Base-by-base conservation (phyloP, 92 coral and sea anemone genomes). In the Bergia puertoricense region DNA sequence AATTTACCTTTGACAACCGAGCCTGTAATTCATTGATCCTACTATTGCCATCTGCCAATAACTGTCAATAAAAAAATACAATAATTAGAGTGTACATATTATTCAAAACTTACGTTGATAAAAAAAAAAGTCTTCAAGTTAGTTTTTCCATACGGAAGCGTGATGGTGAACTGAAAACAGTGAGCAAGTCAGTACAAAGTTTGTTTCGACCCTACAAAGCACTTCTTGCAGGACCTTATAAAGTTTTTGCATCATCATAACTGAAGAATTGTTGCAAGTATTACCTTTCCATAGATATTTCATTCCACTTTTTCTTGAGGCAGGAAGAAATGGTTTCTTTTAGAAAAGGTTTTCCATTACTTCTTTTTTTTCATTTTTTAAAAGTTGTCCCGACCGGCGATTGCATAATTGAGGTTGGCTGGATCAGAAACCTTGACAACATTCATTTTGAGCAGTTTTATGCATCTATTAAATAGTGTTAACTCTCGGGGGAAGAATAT, bases 21-120 rank as follows among this genome's bases (percentile, higher is more conserved):
- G 92, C 88, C 81, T 95, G 98, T 14, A 93, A 91, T 23, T 95
- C 98, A 76, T 87, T 93, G 71, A 90, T 90, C 73, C 98, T 93
- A 83, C 80, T 91, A 82, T 95, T 95, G 57, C 93, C 89, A 85
- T 93, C 96, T 37, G 92, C 96, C 48, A 90, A 88, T 30, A 95
- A 88, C 98, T 95, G 74, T 45, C 16, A 37, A 79, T 6, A 74
- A 16, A 37, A 67, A 75, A 62, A 15, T 20, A 10, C 16, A 86
- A 36, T 56, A 87, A 45, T 5, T 84, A 62, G 5, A 62, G n/a
- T 62, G 20, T 15, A 2, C 10, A 18, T 5, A 2, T 18, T 62
- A 62, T 14, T 62, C 6, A 16, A 62, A 62, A 2, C 69, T 23
- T 62, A 18, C 0, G 69, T 62, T 54, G 10, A 18, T 13, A 54